Evolutionary conservation across 2,797 vertebrate genomes (phyloP).

Genomic region (Enteromius paludinosus): DNA sequence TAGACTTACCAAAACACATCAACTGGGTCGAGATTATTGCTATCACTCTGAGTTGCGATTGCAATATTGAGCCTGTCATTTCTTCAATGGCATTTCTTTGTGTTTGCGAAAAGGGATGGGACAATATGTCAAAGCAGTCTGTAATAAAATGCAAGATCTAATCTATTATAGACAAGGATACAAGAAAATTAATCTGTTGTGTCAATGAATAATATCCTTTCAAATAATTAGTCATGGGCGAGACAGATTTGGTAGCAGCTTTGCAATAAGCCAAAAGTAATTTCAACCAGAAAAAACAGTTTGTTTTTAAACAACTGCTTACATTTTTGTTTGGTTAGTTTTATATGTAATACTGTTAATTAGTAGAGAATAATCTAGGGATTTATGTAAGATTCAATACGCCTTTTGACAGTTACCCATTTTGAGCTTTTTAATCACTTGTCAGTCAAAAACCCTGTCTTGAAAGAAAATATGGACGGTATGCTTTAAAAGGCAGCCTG

Average conservation of each 20-base stretch:
- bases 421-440: not conserved
- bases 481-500: not conserved
- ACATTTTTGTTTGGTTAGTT: not conserved
- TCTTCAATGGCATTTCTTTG: not conserved
- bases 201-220: constrained; percentile 17
- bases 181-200: constrained; percentile 4
- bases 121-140: not conserved
- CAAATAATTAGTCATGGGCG: not conserved
- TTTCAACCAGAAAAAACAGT: not conserved
- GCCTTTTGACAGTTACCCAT: not conserved
- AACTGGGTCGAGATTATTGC: not conserved
- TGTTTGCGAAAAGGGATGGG: not conserved
- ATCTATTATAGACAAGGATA: not conserved
- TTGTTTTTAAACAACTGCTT: not conserved
- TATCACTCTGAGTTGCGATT: not conserved
- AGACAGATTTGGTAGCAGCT: not conserved
- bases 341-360: constrained; percentile 14
- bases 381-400: not conserved
- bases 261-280: constrained; percentile 3
- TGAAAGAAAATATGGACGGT: not conserved
- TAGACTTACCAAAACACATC: not conserved
- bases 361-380: not conserved
- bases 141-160: constrained; percentile 4
- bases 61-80: not conserved
- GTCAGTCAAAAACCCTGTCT: not conserved